phyloP scores from a whole-genome alignment of 2,888 invertebrate genomes.

The Ormyrus labotus region DNA sequence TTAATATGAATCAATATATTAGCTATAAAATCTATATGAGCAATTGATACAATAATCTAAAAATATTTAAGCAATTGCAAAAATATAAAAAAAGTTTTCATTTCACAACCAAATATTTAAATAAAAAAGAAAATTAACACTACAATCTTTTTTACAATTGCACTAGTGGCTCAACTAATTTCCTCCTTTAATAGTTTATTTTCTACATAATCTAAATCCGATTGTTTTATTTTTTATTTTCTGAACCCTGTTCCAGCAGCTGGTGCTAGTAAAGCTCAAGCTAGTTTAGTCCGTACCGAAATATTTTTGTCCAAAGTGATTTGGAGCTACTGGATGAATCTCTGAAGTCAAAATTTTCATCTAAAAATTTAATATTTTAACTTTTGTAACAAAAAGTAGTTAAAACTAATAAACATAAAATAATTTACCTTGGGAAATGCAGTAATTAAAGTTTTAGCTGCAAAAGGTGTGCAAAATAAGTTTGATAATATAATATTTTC shows the following conservation, averaged over 20 bases:
- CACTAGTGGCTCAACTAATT: neutral
- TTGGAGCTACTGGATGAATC: conserved; percentile 95
- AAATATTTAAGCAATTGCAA: conserved; percentile 39
- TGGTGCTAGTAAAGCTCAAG: conserved; percentile 53
- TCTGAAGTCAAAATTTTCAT: conserved; percentile 98
- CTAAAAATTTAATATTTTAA: conserved; percentile 71
- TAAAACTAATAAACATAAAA: neutral
- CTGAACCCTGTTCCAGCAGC: conserved; percentile 48
- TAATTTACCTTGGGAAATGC: conserved; percentile 84
- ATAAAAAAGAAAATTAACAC: neutral
- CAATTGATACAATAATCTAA: conserved; percentile 10
- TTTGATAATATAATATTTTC: conserved; percentile 97
- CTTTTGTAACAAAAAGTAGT: conserved; percentile 19
- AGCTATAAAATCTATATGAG: conserved; percentile 6
- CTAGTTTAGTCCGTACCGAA: conserved; percentile 93
- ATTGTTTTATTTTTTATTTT: conserved; percentile 21
- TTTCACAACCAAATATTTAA: too few species aligned
- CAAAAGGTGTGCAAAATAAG: conserved; percentile 96
- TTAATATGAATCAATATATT: conserved; percentile 9
- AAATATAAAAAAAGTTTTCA: conserved; percentile 19
- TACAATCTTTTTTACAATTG: conserved; percentile 48
- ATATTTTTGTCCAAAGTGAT: conserved; percentile 98
- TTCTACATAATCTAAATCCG: conserved; percentile 50
- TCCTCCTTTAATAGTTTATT: conserved; percentile 56
- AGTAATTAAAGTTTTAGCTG: conserved; percentile 88